A percentile compares a stretch with the other conserved stretches of the same genome.
These are phyloP conservation scores for Sphyrna mokarran DNA, from an alignment of 2,113 vertebrate genomes.

Conservation along the genomic window DNA sequence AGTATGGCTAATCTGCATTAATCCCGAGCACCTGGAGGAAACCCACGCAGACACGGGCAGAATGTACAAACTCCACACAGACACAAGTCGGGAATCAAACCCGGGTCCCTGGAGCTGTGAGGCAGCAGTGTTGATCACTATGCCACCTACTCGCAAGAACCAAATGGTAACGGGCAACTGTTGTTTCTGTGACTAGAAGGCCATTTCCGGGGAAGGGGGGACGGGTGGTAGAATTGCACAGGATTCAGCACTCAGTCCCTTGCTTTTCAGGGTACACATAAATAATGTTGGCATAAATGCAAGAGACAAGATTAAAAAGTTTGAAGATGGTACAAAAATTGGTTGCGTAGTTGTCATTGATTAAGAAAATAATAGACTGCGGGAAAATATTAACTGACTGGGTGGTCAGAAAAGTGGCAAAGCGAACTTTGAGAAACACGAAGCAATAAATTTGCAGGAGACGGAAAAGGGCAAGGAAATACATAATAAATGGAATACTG, in stretches of 20 bases:
- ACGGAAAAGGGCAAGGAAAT: neutral
- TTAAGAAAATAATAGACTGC: neutral
- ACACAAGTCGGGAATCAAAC: too few species aligned
- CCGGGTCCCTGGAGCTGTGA: too few species aligned
- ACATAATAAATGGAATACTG: neutral
- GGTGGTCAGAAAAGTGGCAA: neutral
- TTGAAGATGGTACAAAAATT: neutral
- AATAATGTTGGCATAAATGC: neutral
- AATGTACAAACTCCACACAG: too few species aligned
- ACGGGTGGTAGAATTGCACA: neutral
- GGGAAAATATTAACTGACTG: neutral
- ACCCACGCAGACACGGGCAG: too few species aligned
- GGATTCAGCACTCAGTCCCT: neutral
- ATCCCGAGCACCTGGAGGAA: too few species aligned
- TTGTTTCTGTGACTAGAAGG: neutral
- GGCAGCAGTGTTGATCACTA: too few species aligned
- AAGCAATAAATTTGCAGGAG: neutral
- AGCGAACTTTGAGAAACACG: neutral
- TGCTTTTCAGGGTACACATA: neutral
- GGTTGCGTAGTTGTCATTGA: neutral
- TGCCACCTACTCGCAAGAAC: neutral
- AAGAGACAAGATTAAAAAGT: neutral
- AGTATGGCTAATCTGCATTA: too few species aligned
- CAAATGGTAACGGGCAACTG: neutral
- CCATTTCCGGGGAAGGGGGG: neutral